Evolutionary conservation across 2,888 invertebrate species (phyloP).

Genomic region (Perizoma flavofasciatum): DNA sequence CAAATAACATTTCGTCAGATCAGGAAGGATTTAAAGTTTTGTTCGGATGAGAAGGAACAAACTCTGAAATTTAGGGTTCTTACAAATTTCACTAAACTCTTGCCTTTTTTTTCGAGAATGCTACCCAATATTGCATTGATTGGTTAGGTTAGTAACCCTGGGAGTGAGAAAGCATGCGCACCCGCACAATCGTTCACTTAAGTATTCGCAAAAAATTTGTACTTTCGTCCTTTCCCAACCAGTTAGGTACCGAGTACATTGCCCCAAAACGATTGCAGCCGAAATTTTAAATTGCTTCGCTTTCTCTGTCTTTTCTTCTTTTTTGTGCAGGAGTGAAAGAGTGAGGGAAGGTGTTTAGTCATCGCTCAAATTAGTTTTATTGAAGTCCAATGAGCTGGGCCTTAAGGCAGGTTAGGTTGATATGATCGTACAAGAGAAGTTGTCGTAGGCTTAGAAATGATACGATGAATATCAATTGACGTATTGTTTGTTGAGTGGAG

Average conservation of each 20-base stretch:
- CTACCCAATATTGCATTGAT: too few relatives aligned
- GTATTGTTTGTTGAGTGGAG: constrained; percentile 8
- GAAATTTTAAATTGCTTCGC: constrained; percentile 70
- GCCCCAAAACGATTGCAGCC: constrained; percentile 71
- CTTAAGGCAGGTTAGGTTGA: constrained; percentile 82
- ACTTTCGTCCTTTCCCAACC: constrained; percentile 81
- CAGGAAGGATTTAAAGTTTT: too few relatives aligned
- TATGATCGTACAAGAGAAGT: constrained; percentile 62
- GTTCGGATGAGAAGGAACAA: too few relatives aligned
- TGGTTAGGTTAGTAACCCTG: constrained; percentile 29
- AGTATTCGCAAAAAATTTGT: constrained; percentile 70
- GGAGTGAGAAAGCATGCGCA: constrained; percentile 38
- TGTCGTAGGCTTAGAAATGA: constrained; percentile 64
- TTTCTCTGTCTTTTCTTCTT: constrained; percentile 57
- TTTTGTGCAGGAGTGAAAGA: constrained; percentile 50
- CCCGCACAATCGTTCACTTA: constrained; percentile 63
- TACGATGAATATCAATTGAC: constrained; percentile 32
- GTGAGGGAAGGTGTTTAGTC: constrained; percentile 61
- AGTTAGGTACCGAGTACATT: constrained; percentile 71
- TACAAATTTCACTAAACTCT: too few relatives aligned
- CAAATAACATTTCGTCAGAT: too few relatives aligned
- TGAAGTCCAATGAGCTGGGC: constrained; percentile 67
- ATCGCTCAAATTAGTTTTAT: constrained; percentile 64
- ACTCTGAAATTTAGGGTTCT: too few relatives aligned
- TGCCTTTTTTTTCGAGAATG: too few relatives aligned